Evolutionary conservation across 2,888 invertebrate genomes (phyloP), one percentile per base, ranked within the genome.

Genomic region (Schrankia costaestrigalis): DNA sequence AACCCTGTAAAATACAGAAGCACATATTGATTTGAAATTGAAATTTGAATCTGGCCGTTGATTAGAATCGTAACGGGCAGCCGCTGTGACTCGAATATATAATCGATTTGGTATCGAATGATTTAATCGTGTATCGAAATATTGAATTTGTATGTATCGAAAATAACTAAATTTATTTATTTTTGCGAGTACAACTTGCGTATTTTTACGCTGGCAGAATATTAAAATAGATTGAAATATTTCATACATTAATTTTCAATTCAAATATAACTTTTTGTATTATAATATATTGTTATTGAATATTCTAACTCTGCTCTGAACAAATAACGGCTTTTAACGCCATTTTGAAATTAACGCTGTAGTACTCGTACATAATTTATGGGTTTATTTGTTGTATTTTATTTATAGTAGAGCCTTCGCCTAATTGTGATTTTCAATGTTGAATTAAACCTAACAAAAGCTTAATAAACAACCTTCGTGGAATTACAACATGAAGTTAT

Each of bases 1-100:
- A 22, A 9, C 8, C 25, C 34, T 34, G 15, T 44, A 57, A 55
- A 58, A 36, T 51, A 45, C 29, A 29, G 19, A 33, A 34, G 44
- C 46, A 46, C 56, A 58, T 58, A 58, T 54, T 58, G 57, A 58
- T 58, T 51, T 51, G 38, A 58, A 58, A 46, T 56, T 56, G 56
- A 58, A 58, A 58, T 58, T 58, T 46, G 58, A 54, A 54, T 56
- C 59, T 48, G 45, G 31, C 35, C 43, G 48, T 54, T 58, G 59
- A 58, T 58, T 58, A 58, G 59, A 58, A 58, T 45, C 45, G 46
- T 40, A 58, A 56, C 46, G 47, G 56, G 42, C 47, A 35, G 36
- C 36, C 47, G 40, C 48, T 48, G 51, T 56, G 57, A 51, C 47
- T 51, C 33, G 56, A 56, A 58, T 58, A 45, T 32, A 56, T 54